A percentile compares a stretch with the other conserved stretches of the same genome.
phyloP scores from a whole-genome alignment of 2,888 invertebrate species.

The Tetragnatha montana region DNA sequence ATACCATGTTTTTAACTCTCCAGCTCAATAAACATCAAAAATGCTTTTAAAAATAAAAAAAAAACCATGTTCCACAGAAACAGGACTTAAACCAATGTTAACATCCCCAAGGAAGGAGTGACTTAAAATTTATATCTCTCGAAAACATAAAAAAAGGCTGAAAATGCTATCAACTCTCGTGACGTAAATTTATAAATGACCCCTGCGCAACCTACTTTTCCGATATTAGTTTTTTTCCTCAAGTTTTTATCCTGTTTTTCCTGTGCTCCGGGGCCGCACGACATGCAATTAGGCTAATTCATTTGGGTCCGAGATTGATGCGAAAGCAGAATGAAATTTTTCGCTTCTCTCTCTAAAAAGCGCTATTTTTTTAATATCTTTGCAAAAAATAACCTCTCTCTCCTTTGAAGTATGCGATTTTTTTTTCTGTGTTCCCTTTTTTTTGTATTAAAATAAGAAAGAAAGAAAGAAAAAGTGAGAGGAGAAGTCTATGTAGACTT shows the following conservation, averaged over 20 bases:
- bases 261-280: not conserved
- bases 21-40: no score
- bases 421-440: not conserved
- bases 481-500: not conserved
- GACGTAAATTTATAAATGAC: no score
- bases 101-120: no score
- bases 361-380: constrained; percentile 8
- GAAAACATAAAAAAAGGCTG: no score
- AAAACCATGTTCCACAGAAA: no score
- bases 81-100: no score
- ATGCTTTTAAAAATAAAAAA: no score
- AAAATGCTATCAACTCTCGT: no score
- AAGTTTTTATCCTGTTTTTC: not conserved
- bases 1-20: no score
- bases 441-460: not conserved
- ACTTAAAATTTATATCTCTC: no score
- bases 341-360: constrained; percentile 1
- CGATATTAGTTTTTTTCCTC: not conserved
- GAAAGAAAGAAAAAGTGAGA: not conserved
- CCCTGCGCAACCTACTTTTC: constrained; percentile 25
- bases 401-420: not conserved
- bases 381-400: not conserved
- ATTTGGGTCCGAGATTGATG: constrained; percentile 12
- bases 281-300: constrained; percentile 58
- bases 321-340: constrained; percentile 18